Evolutionary conservation across 2,113 vertebrate genomes (phyloP), one percentile per base, ranked within the genome.

Genomic region (Perca flavescens): DNA sequence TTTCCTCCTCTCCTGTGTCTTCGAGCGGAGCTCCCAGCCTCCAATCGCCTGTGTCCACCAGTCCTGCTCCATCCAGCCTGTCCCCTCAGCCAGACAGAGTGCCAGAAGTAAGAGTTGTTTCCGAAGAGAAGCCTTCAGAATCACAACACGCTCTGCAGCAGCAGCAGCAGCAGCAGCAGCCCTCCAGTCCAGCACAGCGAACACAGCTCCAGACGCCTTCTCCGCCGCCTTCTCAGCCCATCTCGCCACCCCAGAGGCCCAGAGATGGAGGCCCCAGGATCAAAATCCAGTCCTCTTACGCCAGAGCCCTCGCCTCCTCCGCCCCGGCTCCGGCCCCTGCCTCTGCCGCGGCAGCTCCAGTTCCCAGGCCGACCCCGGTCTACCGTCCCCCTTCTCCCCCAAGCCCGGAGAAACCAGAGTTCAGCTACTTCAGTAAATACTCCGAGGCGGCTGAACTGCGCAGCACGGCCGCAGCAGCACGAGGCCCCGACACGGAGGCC

Each of bases 391-490:
- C 96, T 0, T 92, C 96, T 21, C 92, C 95, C 62, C 92, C 96
- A 13, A 96, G 95, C 66, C 87, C 90, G 0, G 97, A 95, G 54
- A 96, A 94, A 74, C 94, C 92, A 0, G 97, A 99, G 89, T 97
- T 96, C 92, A 97, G 98, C 92, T 99, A 99, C 84, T 99, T 99
- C 93, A 99, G 97, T 83, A 99, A 99, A 85, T 99, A 99, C 79
- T 98, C 98, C 0, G 97, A 98, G 88, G 98, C 98, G 0, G 97
- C 98, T 0, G 98, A 99, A 90, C 95, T 99, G 47, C 95, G 97
- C 25, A 98, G 97, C 94, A 99, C 98, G 0, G 98, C 98, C 5
- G 95, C 95, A 0, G 93, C 96, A 56, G 66, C 97, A 1, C 95
- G 96, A 77, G 95, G 91, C 0, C 97, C 97, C 14, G 97, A 98